phyloP scores from a whole-genome alignment of 2,797 vertebrate species.

The Leptodactylus fallax region DNA sequence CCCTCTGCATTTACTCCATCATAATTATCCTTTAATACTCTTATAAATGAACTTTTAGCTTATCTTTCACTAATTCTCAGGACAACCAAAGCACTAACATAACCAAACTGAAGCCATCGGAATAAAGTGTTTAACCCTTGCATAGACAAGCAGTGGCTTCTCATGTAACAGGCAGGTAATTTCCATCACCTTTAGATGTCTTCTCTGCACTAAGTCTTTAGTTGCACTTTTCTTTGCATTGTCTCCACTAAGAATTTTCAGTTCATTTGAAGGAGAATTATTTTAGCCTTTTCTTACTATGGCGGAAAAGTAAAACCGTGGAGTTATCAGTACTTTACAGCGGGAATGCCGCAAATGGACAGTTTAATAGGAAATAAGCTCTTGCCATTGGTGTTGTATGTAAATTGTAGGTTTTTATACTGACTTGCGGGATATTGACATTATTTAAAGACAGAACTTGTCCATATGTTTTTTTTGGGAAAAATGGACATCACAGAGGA shows the following conservation, averaged over 20 bases:
- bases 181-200: slow-evolving; percentile 26
- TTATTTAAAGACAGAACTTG: neutral
- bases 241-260: slow-evolving; percentile 2
- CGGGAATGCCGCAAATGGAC: neutral
- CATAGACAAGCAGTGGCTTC: slow-evolving; percentile 20
- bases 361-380: neutral
- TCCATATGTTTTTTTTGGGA: neutral
- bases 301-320: slow-evolving; percentile 14
- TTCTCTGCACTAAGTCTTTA: neutral
- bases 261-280: slow-evolving; percentile 12
- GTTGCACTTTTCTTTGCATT: neutral
- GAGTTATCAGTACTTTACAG: neutral
- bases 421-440: neutral
- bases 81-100: slow-evolving; percentile 76
- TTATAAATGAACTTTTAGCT: slow-evolving; percentile 86
- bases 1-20: slow-evolving; percentile 81
- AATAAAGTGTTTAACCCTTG: slow-evolving; percentile 81
- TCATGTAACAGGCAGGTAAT: slow-evolving; percentile 39
- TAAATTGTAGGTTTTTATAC: neutral
- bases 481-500: too few relatives aligned
- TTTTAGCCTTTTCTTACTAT: neutral
- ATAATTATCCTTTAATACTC: slow-evolving; percentile 88
- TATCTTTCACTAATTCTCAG: slow-evolving; percentile 83
- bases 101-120: slow-evolving; percentile 79
- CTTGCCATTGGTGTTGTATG: neutral